Evolutionary conservation across 1,140 invertebrate genomes (phyloP).

Genomic region (Argopecten irradians): DNA sequence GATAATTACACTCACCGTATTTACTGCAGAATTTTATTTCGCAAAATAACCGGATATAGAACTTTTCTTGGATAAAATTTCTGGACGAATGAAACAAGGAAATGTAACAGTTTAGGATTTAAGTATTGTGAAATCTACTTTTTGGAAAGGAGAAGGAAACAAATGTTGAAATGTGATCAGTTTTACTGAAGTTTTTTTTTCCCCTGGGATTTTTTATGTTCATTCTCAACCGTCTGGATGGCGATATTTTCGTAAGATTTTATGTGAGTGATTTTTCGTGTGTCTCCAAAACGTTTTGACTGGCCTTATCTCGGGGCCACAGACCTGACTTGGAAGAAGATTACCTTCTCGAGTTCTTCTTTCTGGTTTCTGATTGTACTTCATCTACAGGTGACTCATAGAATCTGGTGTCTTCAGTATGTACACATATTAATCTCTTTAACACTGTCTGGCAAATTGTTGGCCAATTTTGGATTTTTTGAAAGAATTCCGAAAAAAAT

Average conservation of each 20-base stretch:
- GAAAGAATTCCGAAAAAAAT: neutral
- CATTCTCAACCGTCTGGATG: neutral
- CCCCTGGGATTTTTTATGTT: neutral
- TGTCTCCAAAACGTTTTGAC: neutral
- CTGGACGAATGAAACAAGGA: neutral
- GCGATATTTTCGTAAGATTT: conserved; percentile 4
- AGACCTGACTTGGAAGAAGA: conserved; percentile 1
- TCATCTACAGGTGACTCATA: conserved; percentile 14
- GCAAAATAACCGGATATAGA: neutral
- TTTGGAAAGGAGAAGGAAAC: neutral
- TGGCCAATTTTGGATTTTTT: neutral
- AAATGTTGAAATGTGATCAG: conserved; percentile 13
- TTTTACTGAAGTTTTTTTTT: neutral
- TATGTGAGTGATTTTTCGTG: conserved; percentile 17
- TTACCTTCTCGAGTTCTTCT: neutral
- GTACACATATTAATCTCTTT: neutral
- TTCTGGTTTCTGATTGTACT: neutral
- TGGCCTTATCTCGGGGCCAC: neutral
- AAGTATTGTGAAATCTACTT: neutral
- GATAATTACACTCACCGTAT: neutral
- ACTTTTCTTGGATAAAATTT: neutral
- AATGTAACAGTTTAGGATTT: neutral
- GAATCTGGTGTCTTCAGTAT: neutral
- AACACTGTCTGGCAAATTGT: neutral
- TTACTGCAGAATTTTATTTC: neutral